These are phyloP conservation scores for Musca domestica DNA, from an alignment of 1,140 invertebrate species.

Conservation along the genomic window DNA sequence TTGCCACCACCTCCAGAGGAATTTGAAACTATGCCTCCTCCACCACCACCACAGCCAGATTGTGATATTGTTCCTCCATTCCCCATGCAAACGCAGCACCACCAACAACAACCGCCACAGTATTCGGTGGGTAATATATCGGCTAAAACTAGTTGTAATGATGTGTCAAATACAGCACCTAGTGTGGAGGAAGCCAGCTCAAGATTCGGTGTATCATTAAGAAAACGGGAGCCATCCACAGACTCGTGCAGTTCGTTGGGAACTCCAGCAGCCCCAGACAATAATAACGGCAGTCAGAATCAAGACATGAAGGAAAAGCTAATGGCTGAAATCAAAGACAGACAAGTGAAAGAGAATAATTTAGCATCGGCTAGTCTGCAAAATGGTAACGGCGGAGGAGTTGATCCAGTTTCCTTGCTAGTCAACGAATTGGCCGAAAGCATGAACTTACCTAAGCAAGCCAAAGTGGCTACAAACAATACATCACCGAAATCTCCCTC, in stretches of 20 bases:
- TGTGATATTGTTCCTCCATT: constrained; percentile 28
- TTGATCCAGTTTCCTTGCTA: constrained; percentile 74
- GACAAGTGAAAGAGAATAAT: constrained; percentile 61
- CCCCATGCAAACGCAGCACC: not conserved
- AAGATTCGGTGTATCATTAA: constrained; percentile 68
- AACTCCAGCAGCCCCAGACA: constrained; percentile 49
- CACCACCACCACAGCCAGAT: constrained; percentile 41
- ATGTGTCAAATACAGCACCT: constrained; percentile 64
- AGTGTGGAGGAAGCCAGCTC: constrained; percentile 70
- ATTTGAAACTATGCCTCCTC: constrained; percentile 54
- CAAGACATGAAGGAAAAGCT: constrained; percentile 72
- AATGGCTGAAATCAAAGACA: constrained; percentile 78
- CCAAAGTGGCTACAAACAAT: constrained; percentile 26
- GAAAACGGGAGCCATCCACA: constrained; percentile 65
- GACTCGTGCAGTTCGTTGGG: constrained; percentile 59
- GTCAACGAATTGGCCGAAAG: constrained; percentile 71
- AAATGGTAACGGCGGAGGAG: constrained; percentile 34
- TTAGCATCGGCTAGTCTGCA: constrained; percentile 30
- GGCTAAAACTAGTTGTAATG: constrained; percentile 54
- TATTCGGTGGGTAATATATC: constrained; percentile 4
- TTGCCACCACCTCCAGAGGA: constrained; percentile 73
- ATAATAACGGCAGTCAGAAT: constrained; percentile 31
- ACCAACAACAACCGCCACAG: constrained; percentile 30
- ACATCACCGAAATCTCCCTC: constrained; percentile 29
- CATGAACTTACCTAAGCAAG: constrained; percentile 58